Conservation (phyloP, 2,113 vertebrate genomes). For the Cinclus mexicanus region DNA sequence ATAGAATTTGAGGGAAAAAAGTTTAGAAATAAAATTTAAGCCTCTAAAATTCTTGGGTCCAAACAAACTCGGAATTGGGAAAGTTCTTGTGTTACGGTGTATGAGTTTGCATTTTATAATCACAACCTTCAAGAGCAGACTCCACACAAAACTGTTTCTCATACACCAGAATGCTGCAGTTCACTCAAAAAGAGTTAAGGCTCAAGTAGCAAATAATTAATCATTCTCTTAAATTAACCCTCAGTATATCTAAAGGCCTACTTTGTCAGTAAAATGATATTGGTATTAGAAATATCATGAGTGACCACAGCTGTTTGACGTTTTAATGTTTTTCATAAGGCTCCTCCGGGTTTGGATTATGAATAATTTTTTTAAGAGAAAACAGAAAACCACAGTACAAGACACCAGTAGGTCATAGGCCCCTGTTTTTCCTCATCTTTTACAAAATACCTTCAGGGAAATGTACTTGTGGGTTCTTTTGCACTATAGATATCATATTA, state of each 20-base stretch:
- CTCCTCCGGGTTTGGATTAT: neutral
- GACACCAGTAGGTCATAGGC: neutral
- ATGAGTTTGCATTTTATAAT: neutral
- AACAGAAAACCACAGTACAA: neutral
- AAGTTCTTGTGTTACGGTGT: neutral
- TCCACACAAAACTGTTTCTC: neutral
- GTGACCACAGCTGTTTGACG: neutral
- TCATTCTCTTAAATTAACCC: neutral
- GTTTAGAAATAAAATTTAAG: neutral
- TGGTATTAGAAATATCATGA: neutral
- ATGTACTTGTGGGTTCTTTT: neutral
- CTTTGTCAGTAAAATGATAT: neutral
- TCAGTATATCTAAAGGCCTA: neutral
- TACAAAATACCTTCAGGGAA: neutral
- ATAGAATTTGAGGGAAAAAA: neutral
- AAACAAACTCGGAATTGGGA: neutral
- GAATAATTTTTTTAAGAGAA: neutral
- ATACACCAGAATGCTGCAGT: neutral
- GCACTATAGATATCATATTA: neutral
- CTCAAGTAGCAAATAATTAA: neutral
- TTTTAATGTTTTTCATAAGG: constrained; percentile 9
- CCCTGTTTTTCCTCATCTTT: neutral
- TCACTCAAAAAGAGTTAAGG: neutral
- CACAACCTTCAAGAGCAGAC: neutral
- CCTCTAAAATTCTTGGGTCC: neutral